phyloP scores from a whole-genome alignment of 2,797 vertebrate species.

The Adrianichthys oophorus region DNA sequence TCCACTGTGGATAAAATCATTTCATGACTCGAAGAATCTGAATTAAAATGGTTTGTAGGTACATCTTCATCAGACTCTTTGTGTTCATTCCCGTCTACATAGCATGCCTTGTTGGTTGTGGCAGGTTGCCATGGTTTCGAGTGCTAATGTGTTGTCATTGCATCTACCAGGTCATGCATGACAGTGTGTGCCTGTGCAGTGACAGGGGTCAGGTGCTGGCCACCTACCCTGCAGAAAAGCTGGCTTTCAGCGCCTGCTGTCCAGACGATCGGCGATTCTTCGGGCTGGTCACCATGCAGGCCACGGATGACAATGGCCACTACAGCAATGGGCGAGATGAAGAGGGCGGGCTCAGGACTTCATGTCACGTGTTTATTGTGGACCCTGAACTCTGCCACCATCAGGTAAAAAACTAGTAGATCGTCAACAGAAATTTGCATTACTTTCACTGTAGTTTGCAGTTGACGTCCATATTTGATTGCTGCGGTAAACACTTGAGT shows the following conservation, averaged over 20 bases:
- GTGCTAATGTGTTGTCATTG: conserved; percentile 5
- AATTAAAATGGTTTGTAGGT: too few species aligned
- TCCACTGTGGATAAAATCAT: too few species aligned
- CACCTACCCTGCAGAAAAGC: conserved; percentile 93
- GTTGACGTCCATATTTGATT: too few species aligned
- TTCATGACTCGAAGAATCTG: too few species aligned
- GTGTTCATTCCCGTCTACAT: too few species aligned
- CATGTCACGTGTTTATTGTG: conserved; percentile 97
- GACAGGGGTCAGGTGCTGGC: conserved; percentile 87
- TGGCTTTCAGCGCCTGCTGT: conserved; percentile 96
- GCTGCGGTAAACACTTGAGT: too few species aligned
- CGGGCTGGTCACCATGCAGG: conserved; percentile 96
- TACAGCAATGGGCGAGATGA: conserved; percentile 77
- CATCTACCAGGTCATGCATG: conserved; percentile 85
- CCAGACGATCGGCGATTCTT: conserved; percentile 95
- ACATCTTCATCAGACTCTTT: not conserved
- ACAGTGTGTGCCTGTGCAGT: conserved; percentile 89
- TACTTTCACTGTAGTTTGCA: too few species aligned
- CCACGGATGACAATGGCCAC: conserved; percentile 75
- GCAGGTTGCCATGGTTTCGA: not conserved
- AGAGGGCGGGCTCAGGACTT: conserved; percentile 87
- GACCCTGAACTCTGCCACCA: conserved; percentile 95
- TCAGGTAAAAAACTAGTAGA: conserved; percentile 62
- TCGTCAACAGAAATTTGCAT: too few species aligned
- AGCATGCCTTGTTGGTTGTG: not conserved